These are phyloP conservation scores for Jordanella pulchra DNA, from an alignment of 2,797 vertebrate species.

Conservation along the genomic window DNA sequence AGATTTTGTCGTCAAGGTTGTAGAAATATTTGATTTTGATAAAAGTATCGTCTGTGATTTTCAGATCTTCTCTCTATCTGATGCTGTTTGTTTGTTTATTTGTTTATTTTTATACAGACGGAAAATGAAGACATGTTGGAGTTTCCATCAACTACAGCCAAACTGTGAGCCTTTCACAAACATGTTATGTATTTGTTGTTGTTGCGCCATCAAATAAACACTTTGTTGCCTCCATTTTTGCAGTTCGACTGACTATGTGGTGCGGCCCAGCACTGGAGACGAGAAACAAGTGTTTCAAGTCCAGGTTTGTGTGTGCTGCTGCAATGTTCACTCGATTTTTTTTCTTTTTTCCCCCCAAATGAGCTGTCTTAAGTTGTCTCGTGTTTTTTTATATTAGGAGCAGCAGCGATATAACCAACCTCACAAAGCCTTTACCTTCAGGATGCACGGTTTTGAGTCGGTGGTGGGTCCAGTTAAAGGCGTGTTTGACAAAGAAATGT, in stretches of 20 bases:
- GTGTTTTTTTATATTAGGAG: constrained; percentile 78
- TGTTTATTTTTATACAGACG: constrained; percentile 65
- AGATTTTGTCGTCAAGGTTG: constrained; percentile 93
- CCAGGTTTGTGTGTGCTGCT: constrained; percentile 82
- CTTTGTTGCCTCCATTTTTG: constrained; percentile 40
- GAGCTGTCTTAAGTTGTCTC: not conserved
- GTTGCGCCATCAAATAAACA: not conserved
- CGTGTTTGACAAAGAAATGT: constrained; percentile 98
- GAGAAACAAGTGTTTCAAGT: constrained; percentile 97
- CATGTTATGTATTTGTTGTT: not conserved
- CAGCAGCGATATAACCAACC: constrained; percentile 98
- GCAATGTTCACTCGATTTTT: not conserved
- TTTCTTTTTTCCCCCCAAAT: not conserved
- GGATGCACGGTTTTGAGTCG: constrained; percentile 97
- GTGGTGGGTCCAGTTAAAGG: constrained; percentile 98
- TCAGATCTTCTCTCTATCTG: not conserved
- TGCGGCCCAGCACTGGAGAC: constrained; percentile 95
- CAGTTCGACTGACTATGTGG: constrained; percentile 97
- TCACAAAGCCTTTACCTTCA: constrained; percentile 96
- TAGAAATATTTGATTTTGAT: not conserved
- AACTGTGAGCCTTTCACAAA: constrained; percentile 85
- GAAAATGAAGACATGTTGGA: constrained; percentile 92
- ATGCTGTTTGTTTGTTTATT: constrained; percentile 1
- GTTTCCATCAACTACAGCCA: constrained; percentile 85
- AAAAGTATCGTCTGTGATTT: not conserved